Evolutionary conservation across 2,797 vertebrate genomes (phyloP), one percentile per base, ranked within the genome.

Genomic region (Phrynocephalus forsythii): DNA sequence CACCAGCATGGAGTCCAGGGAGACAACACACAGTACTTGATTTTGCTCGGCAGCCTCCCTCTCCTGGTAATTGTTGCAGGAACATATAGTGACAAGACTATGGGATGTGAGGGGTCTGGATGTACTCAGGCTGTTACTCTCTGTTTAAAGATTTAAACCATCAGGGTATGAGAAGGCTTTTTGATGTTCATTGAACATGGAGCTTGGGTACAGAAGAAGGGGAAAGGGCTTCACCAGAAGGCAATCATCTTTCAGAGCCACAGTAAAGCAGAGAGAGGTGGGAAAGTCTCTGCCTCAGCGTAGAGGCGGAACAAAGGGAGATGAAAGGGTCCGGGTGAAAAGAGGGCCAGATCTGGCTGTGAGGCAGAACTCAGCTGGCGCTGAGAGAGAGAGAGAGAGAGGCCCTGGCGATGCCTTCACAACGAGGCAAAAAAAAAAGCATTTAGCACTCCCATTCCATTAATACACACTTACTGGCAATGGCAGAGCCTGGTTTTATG

Each of bases 141-240:
- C 98, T 99, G 98, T 99, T 99, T 98, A 99, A 99, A 99, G 98
- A 99, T 99, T 99, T 98, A 99, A 99, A 98, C 98, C 98, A 98
- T 98, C 96, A 97, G 98, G 98, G 98, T 98, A 98, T 98, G 98
- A 98, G 98, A 97, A 97, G 98, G 97, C 97, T 97, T 98, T 99
- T 99, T 99, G 98, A 99, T 98, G 98, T 98, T 98, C 98, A 98
- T 97, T 98, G 98, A 98, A 98, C 98, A 98, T 94, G 97, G 97
- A 98, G 98, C 97, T 94, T 95, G 97, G 98, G 97, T 98, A 97
- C 97, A 97, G 97, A 96, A 97, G 96, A 96, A 97, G 95, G 97
- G 96, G 97, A 97, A 97, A 97, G 97, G 97, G 96, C 96, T 97
- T 97, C 97, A 98, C 97, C 97, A 97, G 97, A 97, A 98, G 98